Evolutionary conservation across 2,888 invertebrate genomes (phyloP).

Genomic region (Sarcophaga carnaria): DNA sequence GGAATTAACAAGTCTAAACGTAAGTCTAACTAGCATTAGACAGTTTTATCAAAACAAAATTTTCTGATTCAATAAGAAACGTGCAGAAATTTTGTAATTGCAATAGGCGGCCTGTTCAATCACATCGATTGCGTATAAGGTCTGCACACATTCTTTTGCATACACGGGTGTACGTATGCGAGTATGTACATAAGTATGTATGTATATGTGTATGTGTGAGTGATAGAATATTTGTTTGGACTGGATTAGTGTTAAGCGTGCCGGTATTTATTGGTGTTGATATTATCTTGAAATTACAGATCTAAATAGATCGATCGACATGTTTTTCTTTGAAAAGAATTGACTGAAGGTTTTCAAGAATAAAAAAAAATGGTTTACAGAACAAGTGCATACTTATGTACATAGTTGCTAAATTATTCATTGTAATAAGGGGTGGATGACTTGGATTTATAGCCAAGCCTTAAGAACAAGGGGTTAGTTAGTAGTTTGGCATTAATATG

Average conservation of each 20-base stretch:
- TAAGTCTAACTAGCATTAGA: constrained; percentile 43
- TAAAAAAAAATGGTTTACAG: neutral
- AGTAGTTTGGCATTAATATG: too few relatives aligned
- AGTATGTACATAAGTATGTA: neutral
- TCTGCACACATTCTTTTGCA: neutral
- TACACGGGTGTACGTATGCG: neutral
- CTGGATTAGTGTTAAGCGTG: constrained; percentile 44
- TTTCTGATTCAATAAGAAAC: constrained; percentile 62
- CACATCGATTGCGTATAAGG: constrained; percentile 24
- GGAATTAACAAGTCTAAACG: constrained; percentile 50
- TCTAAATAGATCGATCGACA: constrained; percentile 51
- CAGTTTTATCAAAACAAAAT: constrained; percentile 64
- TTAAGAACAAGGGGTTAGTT: too few relatives aligned
- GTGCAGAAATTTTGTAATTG: constrained; percentile 66
- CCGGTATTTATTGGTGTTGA: constrained; percentile 65
- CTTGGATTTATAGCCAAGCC: too few relatives aligned
- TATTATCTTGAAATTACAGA: constrained; percentile 59
- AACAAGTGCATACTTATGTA: too few relatives aligned
- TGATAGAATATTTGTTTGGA: neutral
- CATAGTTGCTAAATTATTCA: too few relatives aligned
- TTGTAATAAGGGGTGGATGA: too few relatives aligned
- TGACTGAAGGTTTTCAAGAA: constrained; percentile 27
- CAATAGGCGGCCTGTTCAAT: constrained; percentile 64
- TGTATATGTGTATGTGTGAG: neutral
- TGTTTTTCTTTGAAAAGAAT: constrained; percentile 24